A percentile compares a stretch with the other conserved stretches of the same genome.
Evolutionary conservation across 1,140 invertebrate species (phyloP).

Genomic region (Eupristina koningsbergeri): DNA sequence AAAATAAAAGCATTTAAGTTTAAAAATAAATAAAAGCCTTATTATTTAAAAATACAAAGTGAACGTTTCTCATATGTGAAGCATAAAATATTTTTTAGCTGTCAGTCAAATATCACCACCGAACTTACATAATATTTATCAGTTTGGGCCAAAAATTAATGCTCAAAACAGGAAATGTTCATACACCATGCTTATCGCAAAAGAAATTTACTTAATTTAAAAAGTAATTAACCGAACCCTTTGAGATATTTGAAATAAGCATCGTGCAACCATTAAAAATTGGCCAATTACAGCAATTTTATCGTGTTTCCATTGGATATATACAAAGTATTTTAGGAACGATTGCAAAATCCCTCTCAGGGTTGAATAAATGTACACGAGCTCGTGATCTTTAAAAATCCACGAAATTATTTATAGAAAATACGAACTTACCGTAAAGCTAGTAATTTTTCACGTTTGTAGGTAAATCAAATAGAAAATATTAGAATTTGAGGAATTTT

Average conservation of each 20-base stretch:
- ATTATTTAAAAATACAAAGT: background rate
- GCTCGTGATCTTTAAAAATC: slow-evolving; percentile 10
- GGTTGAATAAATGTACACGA: slow-evolving; percentile 1
- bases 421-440: background rate
- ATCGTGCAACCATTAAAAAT: background rate
- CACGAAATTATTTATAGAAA: slow-evolving; percentile 35
- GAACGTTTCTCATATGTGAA: background rate
- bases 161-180: no score
- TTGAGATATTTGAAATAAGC: background rate
- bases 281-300: background rate
- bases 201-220: no score
- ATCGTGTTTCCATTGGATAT: background rate
- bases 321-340: slow-evolving; percentile 4
- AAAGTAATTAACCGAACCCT: background rate
- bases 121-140: no score
- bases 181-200: no score
- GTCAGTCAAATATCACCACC: no score
- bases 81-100: no score
- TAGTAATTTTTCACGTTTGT: background rate
- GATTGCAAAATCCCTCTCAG: background rate
- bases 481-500: background rate
- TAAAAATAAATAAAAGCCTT: background rate
- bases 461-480: background rate
- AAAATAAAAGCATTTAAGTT: background rate
- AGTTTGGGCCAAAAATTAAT: no score